Evolutionary conservation across 2,888 invertebrate species (phyloP).

Genomic region (Trissolcus japonicus): DNA sequence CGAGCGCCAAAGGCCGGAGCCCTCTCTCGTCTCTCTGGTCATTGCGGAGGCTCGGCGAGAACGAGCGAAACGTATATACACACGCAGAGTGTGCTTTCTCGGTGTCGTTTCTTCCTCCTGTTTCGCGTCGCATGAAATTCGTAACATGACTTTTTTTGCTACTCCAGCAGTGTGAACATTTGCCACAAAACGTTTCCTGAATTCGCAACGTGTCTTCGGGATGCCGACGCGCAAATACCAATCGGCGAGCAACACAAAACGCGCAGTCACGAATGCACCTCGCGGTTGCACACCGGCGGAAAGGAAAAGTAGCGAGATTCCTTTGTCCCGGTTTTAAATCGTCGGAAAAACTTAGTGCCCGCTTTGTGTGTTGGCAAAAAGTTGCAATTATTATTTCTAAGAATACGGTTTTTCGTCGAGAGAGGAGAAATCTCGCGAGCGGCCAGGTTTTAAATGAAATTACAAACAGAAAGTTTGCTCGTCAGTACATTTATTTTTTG

Average conservation of each 20-base stretch:
- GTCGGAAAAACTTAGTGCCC: conserved; percentile 6
- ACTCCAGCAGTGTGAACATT: conserved; percentile 14
- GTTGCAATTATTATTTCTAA: conserved; percentile 2
- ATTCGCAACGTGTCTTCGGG: conserved; percentile 31
- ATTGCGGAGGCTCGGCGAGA: no score
- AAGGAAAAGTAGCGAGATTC: conserved; percentile 37
- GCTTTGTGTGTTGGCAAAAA: background rate
- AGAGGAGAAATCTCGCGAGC: no score
- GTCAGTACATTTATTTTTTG: no score
- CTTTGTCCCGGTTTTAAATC: conserved; percentile 10
- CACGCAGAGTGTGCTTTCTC: no score
- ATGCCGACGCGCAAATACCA: conserved; percentile 5
- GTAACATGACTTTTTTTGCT: conserved; percentile 36
- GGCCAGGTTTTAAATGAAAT: no score
- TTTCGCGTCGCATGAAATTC: conserved; percentile 22
- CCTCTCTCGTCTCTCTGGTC: no score
- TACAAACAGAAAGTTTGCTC: no score
- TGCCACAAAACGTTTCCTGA: conserved; percentile 34
- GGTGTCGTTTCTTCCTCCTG: conserved; percentile 5
- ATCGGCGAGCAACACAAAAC: no score
- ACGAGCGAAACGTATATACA: no score
- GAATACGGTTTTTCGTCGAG: background rate
- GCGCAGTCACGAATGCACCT: no score
- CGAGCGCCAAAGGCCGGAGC: conserved; percentile 20
- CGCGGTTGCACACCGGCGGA: conserved; percentile 1